These are phyloP conservation scores for Metalampra italica DNA, from an alignment of 2,888 invertebrate genomes.

Conservation along the genomic window DNA sequence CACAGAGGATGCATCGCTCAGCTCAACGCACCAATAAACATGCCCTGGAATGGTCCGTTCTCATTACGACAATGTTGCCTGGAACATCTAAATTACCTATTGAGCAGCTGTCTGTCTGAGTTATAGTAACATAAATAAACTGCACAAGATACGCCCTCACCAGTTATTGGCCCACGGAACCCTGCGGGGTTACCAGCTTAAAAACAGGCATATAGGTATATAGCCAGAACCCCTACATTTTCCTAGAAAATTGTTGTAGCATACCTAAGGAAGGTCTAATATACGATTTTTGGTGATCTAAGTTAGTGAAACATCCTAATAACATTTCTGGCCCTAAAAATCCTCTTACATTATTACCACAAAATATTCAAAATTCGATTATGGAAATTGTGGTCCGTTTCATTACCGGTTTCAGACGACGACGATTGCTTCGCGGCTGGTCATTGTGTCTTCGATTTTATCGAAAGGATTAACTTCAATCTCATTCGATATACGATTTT, in stretches of 20 bases:
- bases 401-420: conserved; percentile 39
- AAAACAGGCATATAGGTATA: conserved; percentile 28
- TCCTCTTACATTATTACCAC: conserved; percentile 36
- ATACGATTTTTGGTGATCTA: background rate
- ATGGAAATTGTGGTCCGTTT: conserved; percentile 29
- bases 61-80: conserved; percentile 75
- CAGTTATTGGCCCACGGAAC: conserved; percentile 45
- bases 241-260: no score
- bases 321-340: conserved; percentile 3
- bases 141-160: conserved; percentile 52
- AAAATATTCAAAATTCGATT: conserved; percentile 31
- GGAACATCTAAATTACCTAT: conserved; percentile 75
- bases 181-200: conserved; percentile 22
- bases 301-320: no score
- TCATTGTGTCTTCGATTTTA: conserved; percentile 45
- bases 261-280: no score
- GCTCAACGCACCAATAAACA: conserved; percentile 45
- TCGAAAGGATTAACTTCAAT: conserved; percentile 43
- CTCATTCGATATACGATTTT: conserved; percentile 14
- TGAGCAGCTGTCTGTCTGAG: conserved; percentile 66
- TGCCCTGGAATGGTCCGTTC: conserved; percentile 41
- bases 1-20: conserved; percentile 38
- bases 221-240: conserved; percentile 11
- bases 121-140: conserved; percentile 75
- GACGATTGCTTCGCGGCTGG: conserved; percentile 15